Percentiles rank a stretch among this genome's conserved stretches.
Conservation (phyloP, 1,140 invertebrate species). For the Lordiphosa clarofinis region DNA sequence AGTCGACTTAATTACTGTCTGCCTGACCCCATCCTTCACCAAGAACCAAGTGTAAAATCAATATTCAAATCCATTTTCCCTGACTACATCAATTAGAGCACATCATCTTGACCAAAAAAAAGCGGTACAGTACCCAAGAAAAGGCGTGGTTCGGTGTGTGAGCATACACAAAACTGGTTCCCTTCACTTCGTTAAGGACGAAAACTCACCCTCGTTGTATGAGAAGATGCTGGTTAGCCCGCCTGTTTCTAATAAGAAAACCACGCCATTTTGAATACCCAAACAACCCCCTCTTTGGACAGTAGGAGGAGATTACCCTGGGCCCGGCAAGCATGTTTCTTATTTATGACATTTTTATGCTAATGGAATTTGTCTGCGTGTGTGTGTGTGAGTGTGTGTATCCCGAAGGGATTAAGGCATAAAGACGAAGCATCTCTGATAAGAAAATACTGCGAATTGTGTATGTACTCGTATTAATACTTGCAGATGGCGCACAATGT, state of each 20-base stretch:
- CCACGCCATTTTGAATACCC: constrained; percentile 68
- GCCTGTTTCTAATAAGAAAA: constrained; percentile 73
- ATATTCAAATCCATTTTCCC: constrained; percentile 48
- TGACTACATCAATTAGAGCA: constrained; percentile 68
- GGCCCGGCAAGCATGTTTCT: constrained; percentile 54
- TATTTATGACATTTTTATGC: constrained; percentile 79
- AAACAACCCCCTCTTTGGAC: constrained; percentile 51
- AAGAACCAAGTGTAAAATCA: constrained; percentile 48
- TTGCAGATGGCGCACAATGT: constrained; percentile 11
- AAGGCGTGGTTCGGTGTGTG: constrained; percentile 55
- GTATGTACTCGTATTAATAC: constrained; percentile 8
- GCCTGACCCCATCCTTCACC: not conserved
- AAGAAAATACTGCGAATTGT: constrained; percentile 55
- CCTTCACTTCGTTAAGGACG: constrained; percentile 26
- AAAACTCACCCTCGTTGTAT: constrained; percentile 59
- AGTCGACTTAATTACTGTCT: constrained; percentile 71
- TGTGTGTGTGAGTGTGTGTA: constrained; percentile 23
- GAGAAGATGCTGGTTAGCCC: constrained; percentile 35
- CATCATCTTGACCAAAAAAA: constrained; percentile 54
- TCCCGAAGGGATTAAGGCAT: constrained; percentile 42
- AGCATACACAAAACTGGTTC: constrained; percentile 45
- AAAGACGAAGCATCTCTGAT: constrained; percentile 49
- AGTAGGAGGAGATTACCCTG: constrained; percentile 38
- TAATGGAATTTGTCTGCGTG: constrained; percentile 59
- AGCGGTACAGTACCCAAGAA: constrained; percentile 59